These are phyloP conservation scores for Dendrolimus punctatus DNA, from an alignment of 1,140 invertebrate genomes.

Conservation along the genomic window DNA sequence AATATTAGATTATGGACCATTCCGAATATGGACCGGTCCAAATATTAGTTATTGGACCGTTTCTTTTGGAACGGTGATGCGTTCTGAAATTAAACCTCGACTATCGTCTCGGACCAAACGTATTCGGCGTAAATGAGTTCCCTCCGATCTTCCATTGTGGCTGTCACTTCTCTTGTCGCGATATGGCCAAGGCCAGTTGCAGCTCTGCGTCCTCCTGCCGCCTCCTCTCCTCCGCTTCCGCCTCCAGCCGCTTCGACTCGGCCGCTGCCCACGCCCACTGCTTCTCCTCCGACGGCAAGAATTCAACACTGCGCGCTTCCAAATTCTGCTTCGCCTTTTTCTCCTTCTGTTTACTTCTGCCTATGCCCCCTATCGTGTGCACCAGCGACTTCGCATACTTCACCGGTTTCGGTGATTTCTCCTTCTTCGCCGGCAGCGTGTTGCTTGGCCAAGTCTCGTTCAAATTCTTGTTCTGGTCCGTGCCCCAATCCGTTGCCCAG, in stretches of 20 bases:
- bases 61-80: too few relatives aligned
- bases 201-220: slow-evolving; percentile 71
- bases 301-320: slow-evolving; percentile 21
- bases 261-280: slow-evolving; percentile 74
- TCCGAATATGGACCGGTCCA: too few relatives aligned
- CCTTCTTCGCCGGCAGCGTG: slow-evolving; percentile 55
- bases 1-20: too few relatives aligned
- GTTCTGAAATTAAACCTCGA: too few relatives aligned
- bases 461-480: slow-evolving; percentile 42
- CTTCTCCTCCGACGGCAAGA: slow-evolving; percentile 64
- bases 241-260: slow-evolving; percentile 69
- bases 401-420: slow-evolving; percentile 60
- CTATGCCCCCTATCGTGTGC: slow-evolving; percentile 60
- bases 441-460: slow-evolving; percentile 57
- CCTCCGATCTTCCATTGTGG: not conserved
- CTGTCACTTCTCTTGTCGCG: slow-evolving; percentile 55
- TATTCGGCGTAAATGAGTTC: too few relatives aligned
- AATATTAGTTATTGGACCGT: too few relatives aligned
- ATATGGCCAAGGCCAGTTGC: slow-evolving; percentile 71
- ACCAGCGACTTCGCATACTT: slow-evolving; percentile 58
- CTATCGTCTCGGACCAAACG: too few relatives aligned
- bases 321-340: slow-evolving; percentile 32
- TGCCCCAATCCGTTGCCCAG: slow-evolving; percentile 45
- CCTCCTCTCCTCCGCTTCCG: slow-evolving; percentile 56
- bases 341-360: slow-evolving; percentile 41